Percentiles rank a stretch among this genome's conserved stretches.
Conservation (phyloP, 2,797 vertebrate genomes). For the Linurgus olivaceus region DNA sequence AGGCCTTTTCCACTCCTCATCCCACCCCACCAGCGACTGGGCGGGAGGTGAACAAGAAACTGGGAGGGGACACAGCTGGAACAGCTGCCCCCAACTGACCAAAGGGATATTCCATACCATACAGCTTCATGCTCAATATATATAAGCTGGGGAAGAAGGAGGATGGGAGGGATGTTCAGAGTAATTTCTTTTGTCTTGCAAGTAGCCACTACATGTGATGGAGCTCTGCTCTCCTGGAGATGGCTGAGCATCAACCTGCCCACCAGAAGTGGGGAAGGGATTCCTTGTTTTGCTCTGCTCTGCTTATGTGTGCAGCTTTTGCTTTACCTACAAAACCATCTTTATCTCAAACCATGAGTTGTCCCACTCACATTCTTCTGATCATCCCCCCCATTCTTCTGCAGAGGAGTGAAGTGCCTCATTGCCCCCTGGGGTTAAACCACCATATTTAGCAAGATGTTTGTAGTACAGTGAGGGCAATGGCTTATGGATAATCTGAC, state of each 20-base stretch:
- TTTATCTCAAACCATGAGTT: not conserved
- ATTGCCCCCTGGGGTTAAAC: not conserved
- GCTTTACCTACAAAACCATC: not conserved
- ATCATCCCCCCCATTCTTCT: not conserved
- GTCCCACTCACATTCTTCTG: not conserved
- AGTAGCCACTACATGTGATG: accelerated
- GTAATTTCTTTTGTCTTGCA: not conserved
- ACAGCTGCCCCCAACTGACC: not conserved
- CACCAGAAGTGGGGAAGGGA: not conserved
- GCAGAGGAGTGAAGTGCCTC: not conserved
- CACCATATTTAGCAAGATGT: not conserved
- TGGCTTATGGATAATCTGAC: not conserved
- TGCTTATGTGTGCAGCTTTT: not conserved
- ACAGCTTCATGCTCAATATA: no score
- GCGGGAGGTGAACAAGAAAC: not conserved
- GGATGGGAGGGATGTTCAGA: not conserved
- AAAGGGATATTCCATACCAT: not conserved
- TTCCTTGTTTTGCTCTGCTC: not conserved
- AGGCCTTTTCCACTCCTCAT: not conserved
- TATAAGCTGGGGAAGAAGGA: not conserved
- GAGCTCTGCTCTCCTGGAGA: not conserved
- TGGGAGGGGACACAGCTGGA: not conserved
- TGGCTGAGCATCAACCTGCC: not conserved
- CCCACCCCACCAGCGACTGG: accelerated
- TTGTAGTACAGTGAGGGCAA: not conserved